Evolutionary conservation across 2,888 invertebrate genomes (phyloP), one percentile per base, ranked within the genome.

Genomic region (Archips crataeganus): DNA sequence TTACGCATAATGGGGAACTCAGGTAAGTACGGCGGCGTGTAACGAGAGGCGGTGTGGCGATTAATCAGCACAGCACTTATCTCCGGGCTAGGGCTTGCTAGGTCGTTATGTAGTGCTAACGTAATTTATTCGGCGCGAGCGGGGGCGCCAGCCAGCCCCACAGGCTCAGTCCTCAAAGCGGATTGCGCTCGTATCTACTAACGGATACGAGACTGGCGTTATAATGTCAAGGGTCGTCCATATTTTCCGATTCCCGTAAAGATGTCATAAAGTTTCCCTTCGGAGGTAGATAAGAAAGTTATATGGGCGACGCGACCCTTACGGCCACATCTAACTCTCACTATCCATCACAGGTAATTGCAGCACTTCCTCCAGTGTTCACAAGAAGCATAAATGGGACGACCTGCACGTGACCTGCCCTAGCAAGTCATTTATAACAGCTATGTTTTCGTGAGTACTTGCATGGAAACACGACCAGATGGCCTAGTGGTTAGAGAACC

Each of bases 271-370:
- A 90, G 88, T 90, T 91, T 86, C 87, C 85, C 86, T 88, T 87
- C 84, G 85, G 78, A 90, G 87, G 87, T 83, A 91, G 90, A 91
- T 90, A 91, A 91, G 91, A 87, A 90, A 91, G 90, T 91, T 90
- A 89, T 90, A 89, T 87, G 87, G 87, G 86, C 79, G 87, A 84
- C 80, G 86, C 83, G 90, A 85, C 90, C 90, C 89, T 87, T 87
- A 87, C 83, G 85, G 86, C 83, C 85, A 83, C 88, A 83, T 88
- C 88, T 85, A 90, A 91, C 90, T 90, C 90, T 82, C 81, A 86
- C 90, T 89, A 91, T 91, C 90, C 88, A 91, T 91, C 91, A 91
- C 86, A 82, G 85, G 88, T 91, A 91, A 91, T 91, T 90, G 91
- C 90, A 90, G 84, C 86, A 87, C 89, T 90, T 89, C 87, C 90